phyloP scores from a whole-genome alignment of 2,888 invertebrate species.

The Polydrusus cervinus region DNA sequence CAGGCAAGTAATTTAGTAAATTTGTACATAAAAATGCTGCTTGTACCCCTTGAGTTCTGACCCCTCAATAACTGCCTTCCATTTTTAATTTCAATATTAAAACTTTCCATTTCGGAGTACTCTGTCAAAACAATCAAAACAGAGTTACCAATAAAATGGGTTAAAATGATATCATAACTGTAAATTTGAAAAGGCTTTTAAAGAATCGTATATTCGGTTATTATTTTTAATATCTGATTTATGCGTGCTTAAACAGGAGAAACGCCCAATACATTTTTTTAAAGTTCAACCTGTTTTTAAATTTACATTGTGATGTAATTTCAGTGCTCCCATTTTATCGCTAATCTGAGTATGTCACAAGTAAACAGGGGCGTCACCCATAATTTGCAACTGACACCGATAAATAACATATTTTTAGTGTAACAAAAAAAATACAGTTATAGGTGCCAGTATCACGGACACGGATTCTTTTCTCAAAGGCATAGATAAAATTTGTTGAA shows the following conservation, averaged over 20 bases:
- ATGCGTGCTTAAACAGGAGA: constrained; percentile 39
- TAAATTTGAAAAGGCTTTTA: constrained; percentile 40
- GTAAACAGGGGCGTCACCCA: constrained; percentile 36
- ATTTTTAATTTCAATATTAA: not conserved
- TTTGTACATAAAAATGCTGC: too few relatives aligned
- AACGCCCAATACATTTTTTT: constrained; percentile 48
- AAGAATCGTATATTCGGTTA: constrained; percentile 38
- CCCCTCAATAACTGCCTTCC: too few relatives aligned
- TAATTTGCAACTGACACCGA: not conserved
- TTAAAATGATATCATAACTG: constrained; percentile 42
- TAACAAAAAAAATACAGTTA: too few relatives aligned
- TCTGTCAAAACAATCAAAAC: constrained; percentile 26
- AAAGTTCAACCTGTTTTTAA: constrained; percentile 53
- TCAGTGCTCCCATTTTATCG: constrained; percentile 46
- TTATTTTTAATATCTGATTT: constrained; percentile 53
- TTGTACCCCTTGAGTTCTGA: too few relatives aligned
- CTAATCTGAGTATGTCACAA: constrained; percentile 43
- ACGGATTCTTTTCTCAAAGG: too few relatives aligned
- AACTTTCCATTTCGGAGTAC: constrained; percentile 19
- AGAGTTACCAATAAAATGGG: constrained; percentile 40
- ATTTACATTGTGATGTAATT: constrained; percentile 52
- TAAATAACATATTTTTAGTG: too few relatives aligned
- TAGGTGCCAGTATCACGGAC: too few relatives aligned
- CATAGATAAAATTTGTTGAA: too few relatives aligned
- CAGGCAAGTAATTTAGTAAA: too few relatives aligned